These are phyloP conservation scores for Norana najaformis DNA, from an alignment of 2,888 invertebrate genomes.

Conservation along the genomic window DNA sequence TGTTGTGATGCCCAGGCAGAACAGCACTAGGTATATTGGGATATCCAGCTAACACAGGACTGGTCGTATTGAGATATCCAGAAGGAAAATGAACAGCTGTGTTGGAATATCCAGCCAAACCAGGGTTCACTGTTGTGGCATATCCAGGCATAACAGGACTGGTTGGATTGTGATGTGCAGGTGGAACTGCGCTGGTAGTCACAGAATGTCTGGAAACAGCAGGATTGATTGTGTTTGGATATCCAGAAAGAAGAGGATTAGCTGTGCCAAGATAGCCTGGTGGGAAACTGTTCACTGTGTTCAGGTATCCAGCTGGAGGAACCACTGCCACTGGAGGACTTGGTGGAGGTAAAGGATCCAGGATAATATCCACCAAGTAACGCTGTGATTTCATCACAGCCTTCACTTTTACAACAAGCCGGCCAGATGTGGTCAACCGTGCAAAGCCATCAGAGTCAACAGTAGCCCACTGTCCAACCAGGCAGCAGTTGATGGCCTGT, in stretches of 20 bases:
- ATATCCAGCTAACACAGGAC: neutral
- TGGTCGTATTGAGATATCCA: neutral
- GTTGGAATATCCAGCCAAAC: neutral
- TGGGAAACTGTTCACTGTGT: neutral
- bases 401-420: neutral
- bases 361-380: slow-evolving; percentile 22
- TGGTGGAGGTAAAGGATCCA: neutral
- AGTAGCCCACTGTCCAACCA: slow-evolving; percentile 46
- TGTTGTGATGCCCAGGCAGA: neutral
- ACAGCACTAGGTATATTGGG: neutral
- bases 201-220: neutral
- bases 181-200: neutral
- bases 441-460: slow-evolving; percentile 28
- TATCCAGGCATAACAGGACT: neutral
- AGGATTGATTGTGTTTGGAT: neutral
- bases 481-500: slow-evolving; percentile 51
- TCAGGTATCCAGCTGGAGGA: neutral
- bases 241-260: neutral
- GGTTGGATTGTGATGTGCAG: neutral
- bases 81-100: neutral
- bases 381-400: neutral
- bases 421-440: neutral
- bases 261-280: neutral
- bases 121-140: too few species aligned
- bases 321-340: slow-evolving; percentile 13